phyloP scores from a whole-genome alignment of 2,797 vertebrate genomes.

The Pachyuromys duprasi region DNA sequence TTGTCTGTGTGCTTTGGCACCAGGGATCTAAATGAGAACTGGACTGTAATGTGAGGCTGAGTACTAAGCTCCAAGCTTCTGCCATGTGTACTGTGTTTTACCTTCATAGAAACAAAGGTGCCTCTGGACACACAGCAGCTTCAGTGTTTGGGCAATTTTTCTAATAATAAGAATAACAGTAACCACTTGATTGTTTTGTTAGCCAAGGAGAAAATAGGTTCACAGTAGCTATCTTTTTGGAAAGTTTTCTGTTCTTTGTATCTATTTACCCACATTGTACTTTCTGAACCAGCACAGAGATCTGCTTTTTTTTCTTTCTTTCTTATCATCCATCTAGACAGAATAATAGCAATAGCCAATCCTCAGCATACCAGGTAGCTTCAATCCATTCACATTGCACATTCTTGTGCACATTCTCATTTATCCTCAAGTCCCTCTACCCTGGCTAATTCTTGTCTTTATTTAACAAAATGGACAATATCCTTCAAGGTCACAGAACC shows the following conservation, averaged over 20 bases:
- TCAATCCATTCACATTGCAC: background rate
- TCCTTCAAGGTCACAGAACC: constrained; percentile 59
- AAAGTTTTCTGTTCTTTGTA: background rate
- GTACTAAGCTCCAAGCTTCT: background rate
- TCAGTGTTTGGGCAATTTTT: background rate
- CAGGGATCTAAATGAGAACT: background rate
- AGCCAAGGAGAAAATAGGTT: background rate
- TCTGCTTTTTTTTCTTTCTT: constrained; percentile 17
- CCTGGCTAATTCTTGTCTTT: background rate
- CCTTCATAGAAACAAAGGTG: background rate
- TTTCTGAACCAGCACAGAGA: background rate
- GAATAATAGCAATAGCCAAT: background rate
- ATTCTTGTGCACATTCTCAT: background rate
- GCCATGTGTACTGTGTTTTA: background rate
- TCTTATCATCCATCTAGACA: background rate
- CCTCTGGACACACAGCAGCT: background rate
- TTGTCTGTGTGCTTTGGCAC: background rate
- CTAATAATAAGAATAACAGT: background rate
- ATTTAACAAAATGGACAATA: background rate
- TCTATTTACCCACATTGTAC: background rate
- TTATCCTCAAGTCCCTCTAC: background rate
- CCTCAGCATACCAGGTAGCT: background rate
- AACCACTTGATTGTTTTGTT: background rate
- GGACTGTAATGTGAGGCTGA: background rate
- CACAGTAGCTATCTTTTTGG: background rate